These are phyloP conservation scores for Eulithis prunata DNA, from an alignment of 2,888 invertebrate genomes.

Conservation along the genomic window DNA sequence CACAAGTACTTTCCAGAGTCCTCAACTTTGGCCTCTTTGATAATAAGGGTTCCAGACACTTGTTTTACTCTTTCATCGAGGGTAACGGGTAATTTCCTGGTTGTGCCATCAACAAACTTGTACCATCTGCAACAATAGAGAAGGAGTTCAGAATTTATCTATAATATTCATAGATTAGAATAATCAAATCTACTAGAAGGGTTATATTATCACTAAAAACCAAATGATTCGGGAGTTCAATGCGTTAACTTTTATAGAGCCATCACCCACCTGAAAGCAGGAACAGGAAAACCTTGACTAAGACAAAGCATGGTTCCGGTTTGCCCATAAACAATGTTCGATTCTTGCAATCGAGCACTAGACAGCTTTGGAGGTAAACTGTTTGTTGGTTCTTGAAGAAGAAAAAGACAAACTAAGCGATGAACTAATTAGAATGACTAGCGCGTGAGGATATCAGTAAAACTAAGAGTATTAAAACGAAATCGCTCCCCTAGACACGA, in stretches of 20 bases:
- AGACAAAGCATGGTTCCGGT: conserved; percentile 86
- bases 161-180: conserved; percentile 1
- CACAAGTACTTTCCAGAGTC: conserved; percentile 98
- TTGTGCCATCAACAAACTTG: conserved; percentile 95
- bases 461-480: conserved; percentile 30
- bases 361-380: conserved; percentile 87
- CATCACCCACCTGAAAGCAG: conserved; percentile 87
- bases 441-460: conserved; percentile 40
- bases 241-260: conserved; percentile 37
- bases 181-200: conserved; percentile 22
- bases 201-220: conserved; percentile 9
- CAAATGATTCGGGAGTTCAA: conserved; percentile 3
- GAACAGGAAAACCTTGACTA: conserved; percentile 90
- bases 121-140: conserved; percentile 93
- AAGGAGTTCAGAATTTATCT: conserved; percentile 56
- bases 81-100: conserved; percentile 94
- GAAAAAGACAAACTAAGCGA: conserved; percentile 52
- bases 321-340: conserved; percentile 61
- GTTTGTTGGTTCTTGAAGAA: conserved; percentile 86
- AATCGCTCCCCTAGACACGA: conserved; percentile 35
- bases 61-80: conserved; percentile 95
- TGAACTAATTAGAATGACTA: conserved; percentile 41
- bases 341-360: conserved; percentile 83
- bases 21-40: conserved; percentile 94
- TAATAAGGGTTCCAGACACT: conserved; percentile 96